Evolutionary conservation across 1,140 invertebrate genomes (phyloP).

Genomic region (Ceratosolen fusciceps): DNA sequence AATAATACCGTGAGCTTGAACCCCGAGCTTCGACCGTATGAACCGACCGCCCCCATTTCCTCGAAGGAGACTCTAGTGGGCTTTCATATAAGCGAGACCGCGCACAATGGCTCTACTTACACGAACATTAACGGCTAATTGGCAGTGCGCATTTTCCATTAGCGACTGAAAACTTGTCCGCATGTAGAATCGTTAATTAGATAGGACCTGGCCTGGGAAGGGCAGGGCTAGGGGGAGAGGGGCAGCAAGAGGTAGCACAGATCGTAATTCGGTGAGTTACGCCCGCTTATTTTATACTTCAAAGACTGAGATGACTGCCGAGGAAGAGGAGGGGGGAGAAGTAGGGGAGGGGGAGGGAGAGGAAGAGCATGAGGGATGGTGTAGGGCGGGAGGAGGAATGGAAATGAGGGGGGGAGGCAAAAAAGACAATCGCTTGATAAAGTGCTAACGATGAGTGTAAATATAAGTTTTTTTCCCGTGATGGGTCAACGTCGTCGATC

Average conservation of each 20-base stretch:
- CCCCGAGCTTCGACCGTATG: conserved; percentile 16
- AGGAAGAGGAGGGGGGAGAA: neutral
- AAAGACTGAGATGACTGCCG: neutral
- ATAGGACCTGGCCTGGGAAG: neutral
- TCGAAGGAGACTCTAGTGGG: neutral
- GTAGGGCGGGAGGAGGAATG: too few relatives aligned
- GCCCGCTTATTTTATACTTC: conserved; percentile 19
- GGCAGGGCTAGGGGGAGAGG: neutral
- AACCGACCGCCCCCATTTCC: conserved; percentile 6
- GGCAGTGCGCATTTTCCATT: conserved; percentile 35
- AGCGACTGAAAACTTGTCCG: conserved; percentile 32
- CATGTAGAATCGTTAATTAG: conserved; percentile 33
- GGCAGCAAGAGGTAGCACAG: neutral
- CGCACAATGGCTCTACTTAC: neutral
- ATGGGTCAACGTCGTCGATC: neutral
- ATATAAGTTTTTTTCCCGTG: neutral
- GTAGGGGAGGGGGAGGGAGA: too few relatives aligned
- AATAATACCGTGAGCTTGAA: too few relatives aligned
- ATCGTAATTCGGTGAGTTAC: conserved; percentile 22
- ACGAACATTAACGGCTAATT: conserved; percentile 31
- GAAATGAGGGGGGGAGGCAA: neutral
- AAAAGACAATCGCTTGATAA: conserved; percentile 26
- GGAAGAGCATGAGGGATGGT: too few relatives aligned
- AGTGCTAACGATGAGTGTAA: conserved; percentile 17
- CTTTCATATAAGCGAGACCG: neutral